Evolutionary conservation across 2,888 invertebrate species (phyloP).

Genomic region (Chloroclystis v-ata): DNA sequence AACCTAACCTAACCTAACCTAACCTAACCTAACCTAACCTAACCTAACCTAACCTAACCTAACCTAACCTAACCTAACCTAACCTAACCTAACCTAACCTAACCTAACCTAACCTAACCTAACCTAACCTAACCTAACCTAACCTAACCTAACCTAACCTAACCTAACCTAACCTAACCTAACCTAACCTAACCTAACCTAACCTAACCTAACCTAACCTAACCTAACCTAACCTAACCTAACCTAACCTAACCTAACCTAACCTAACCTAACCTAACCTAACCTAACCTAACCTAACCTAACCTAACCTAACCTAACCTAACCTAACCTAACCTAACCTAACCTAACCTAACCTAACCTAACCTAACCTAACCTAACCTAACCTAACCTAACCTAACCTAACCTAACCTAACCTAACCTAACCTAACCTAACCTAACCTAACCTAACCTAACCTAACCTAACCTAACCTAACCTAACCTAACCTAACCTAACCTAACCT

Average conservation of each 20-base stretch:
- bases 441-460: no score
- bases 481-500: conserved; percentile 28
- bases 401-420: no score
- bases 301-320: conserved; percentile 27
- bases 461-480: conserved; percentile 11
- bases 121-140: conserved; percentile 11
- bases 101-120: no score
- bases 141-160: conserved; percentile 28
- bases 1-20: conserved; percentile 18
- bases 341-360: conserved; percentile 18
- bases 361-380: conserved; percentile 19
- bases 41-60: no score
- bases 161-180: conserved; percentile 29
- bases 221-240: conserved; percentile 21
- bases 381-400: no score
- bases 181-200: conserved; percentile 26
- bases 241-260: conserved; percentile 24
- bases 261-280: conserved; percentile 25
- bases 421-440: background rate
- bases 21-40: conserved; percentile 19
- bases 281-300: conserved; percentile 27
- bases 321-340: conserved; percentile 27
- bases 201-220: conserved; percentile 24
- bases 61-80: no score
- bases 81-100: background rate